Percentiles rank a stretch among this genome's conserved stretches.
These are phyloP conservation scores for Cheilosia pagana DNA, from an alignment of 2,888 invertebrate species.

Conservation along the genomic window DNA sequence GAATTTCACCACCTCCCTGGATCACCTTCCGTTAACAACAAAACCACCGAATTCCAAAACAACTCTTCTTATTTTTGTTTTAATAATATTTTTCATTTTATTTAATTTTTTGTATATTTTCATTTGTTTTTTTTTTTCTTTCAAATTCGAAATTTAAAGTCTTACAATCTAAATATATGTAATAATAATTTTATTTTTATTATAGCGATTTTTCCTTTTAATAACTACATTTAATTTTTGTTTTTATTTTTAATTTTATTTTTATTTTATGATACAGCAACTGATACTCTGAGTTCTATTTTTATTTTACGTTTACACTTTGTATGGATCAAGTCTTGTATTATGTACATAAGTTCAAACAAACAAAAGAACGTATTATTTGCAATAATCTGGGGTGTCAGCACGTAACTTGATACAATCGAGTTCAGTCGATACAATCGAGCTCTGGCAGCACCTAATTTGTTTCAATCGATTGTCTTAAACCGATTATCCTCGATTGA, in stretches of 20 bases:
- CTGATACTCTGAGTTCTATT: slow-evolving; percentile 34
- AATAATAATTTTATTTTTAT: slow-evolving; percentile 48
- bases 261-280: slow-evolving; percentile 60
- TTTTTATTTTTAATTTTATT: slow-evolving; percentile 6
- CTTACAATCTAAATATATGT: slow-evolving; percentile 64
- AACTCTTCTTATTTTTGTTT: slow-evolving; percentile 16
- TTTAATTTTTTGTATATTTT: slow-evolving; percentile 56
- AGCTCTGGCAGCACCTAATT: too few relatives aligned
- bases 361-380: slow-evolving; percentile 35
- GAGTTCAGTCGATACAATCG: too few relatives aligned
- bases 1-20: too few relatives aligned
- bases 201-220: slow-evolving; percentile 57
- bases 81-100: slow-evolving; percentile 30
- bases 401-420: too few relatives aligned
- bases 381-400: slow-evolving; percentile 48
- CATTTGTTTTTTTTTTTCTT: slow-evolving; percentile 36
- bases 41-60: neutral
- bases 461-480: too few relatives aligned
- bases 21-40: neutral
- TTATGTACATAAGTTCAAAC: slow-evolving; percentile 61
- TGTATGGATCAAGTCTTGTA: slow-evolving; percentile 61
- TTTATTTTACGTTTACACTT: slow-evolving; percentile 44
- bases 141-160: slow-evolving; percentile 71
- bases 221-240: slow-evolving; percentile 46
- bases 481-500: too few relatives aligned